Percentiles rank a stretch among this genome's conserved stretches.
phyloP scores from a whole-genome alignment of 2,888 invertebrate species.

The Drosophila incognita region DNA sequence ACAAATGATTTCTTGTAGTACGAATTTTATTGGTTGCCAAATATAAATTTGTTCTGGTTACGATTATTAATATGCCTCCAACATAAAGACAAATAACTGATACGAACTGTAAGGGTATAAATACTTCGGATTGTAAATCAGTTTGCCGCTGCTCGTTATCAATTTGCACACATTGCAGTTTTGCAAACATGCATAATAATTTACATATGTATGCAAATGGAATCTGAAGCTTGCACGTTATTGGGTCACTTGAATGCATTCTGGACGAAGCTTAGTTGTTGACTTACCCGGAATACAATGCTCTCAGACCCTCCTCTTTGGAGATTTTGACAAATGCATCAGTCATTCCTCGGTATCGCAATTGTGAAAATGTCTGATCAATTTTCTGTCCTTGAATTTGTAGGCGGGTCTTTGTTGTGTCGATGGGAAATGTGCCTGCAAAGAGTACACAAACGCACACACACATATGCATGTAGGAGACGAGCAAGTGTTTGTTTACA shows the following conservation, averaged over 20 bases:
- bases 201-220: background rate
- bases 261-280: background rate
- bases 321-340: slow-evolving; percentile 95
- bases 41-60: background rate
- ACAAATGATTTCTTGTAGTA: background rate
- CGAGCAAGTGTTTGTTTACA: slow-evolving; percentile 65
- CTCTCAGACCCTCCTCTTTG: slow-evolving; percentile 93
- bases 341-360: slow-evolving; percentile 95
- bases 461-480: background rate
- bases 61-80: background rate
- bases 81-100: background rate
- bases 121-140: background rate
- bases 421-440: slow-evolving; percentile 97
- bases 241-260: slow-evolving; percentile 36
- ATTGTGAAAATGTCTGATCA: slow-evolving; percentile 89
- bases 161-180: slow-evolving; percentile 22
- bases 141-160: slow-evolving; percentile 28
- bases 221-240: slow-evolving; percentile 26
- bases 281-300: slow-evolving; percentile 93
- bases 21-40: background rate
- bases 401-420: slow-evolving; percentile 96
- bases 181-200: background rate
- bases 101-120: background rate
- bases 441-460: slow-evolving; percentile 13
- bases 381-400: slow-evolving; percentile 97